Conservation (phyloP, 2,113 vertebrate species). For the Cephalopholis sonnerati region DNA sequence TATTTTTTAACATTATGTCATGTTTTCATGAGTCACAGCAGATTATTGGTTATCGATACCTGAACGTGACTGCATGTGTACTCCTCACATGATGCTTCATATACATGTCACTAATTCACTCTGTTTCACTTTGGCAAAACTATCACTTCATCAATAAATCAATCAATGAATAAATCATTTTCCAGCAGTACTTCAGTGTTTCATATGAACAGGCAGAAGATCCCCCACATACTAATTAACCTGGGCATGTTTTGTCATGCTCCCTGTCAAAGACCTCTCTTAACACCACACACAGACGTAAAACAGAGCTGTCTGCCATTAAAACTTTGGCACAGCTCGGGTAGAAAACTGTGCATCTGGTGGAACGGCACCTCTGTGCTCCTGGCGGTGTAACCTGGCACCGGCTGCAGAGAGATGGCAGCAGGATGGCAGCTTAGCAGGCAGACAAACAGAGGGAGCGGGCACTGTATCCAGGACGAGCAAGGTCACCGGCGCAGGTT, state of each 20-base stretch:
- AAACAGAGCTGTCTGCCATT: constrained; percentile 40
- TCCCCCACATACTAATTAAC: constrained; percentile 30
- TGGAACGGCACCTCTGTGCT: constrained; percentile 56
- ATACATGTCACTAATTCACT: neutral
- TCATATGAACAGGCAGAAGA: neutral
- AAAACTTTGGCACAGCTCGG: constrained; percentile 29
- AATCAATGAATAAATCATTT: constrained; percentile 7
- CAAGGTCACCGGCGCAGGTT: constrained; percentile 80
- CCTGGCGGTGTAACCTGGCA: constrained; percentile 66
- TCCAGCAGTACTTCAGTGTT: neutral
- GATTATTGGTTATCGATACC: neutral
- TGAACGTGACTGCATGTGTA: neutral
- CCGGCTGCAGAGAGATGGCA: constrained; percentile 58
- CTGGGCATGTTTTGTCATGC: constrained; percentile 26
- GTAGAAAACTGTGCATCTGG: constrained; percentile 59
- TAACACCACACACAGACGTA: constrained; percentile 2
- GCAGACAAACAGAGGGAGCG: constrained; percentile 60
- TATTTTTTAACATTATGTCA: neutral
- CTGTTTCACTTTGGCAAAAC: neutral
- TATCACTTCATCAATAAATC: neutral
- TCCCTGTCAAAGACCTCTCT: constrained; percentile 36
- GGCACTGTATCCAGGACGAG: constrained; percentile 78
- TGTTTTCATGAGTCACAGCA: neutral
- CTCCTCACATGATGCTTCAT: neutral
- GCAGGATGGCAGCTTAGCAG: constrained; percentile 51